Base-by-base conservation (phyloP, 2,888 invertebrate species). In the Polylopha cassiicola region DNA sequence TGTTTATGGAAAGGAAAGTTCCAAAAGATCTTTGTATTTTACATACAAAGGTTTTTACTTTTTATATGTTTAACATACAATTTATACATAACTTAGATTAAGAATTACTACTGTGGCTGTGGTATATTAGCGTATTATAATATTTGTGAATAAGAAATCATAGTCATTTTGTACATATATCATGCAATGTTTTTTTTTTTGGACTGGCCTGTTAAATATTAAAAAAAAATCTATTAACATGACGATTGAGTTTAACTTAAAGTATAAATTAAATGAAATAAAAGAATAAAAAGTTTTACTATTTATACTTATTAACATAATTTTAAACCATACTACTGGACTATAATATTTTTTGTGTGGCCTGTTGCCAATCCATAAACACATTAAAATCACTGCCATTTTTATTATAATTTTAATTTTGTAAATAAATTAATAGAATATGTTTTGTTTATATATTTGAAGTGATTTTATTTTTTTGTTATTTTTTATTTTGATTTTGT, bases 31-130 rank as follows among this genome's bases (percentile, higher is more conserved):
- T 43, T 53, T 56, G 46, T 57, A 56, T 41, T 53, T 47, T 47
- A 47, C 41, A 51, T 55, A 48, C 51, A 45, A 36, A 29, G 34
- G 29, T 41, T 23, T 36, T 21, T 41, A 34, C 36, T 36, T 36
- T 34, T 41, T 41, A 41, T 38, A 23, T 33, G 24, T 36, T 36
- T 36, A 10, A 41, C 36, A 30, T 41, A 10, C 18, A 41, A 3
- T 6, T 21, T 30, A 34, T 48, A 49, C 51, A 52, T 53, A 53
- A 55, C 51, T 53, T 69, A 68, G 59, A 47, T 31, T 70, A 72
- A 69, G 63, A 53, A 58, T 55, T 65, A 69, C 61, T 58, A 65
- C 61, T 72, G 73, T 77, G 79, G 78, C 79, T 80, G 78, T 79
- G 77, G 72, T 64, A 53, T 62, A 54, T 53, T 68, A 62, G 56